Conservation (phyloP, 2,888 invertebrate species). For the Aproaerema taeniolella region DNA sequence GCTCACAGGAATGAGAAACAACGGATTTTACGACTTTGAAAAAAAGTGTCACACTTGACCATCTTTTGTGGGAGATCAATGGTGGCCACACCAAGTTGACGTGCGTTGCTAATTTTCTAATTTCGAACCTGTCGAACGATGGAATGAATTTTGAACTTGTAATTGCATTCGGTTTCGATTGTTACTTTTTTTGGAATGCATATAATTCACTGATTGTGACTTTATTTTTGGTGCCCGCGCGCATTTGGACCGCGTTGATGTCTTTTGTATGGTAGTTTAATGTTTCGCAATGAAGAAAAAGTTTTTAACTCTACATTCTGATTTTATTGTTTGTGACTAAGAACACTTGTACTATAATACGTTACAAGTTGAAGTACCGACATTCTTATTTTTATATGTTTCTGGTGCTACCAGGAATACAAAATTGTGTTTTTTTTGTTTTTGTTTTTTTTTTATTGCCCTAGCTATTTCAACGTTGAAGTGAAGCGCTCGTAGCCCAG, state of each 20-base stretch:
- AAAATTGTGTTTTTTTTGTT: no score
- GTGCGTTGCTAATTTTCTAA: slow-evolving; percentile 68
- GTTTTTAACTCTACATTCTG: no score
- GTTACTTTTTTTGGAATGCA: not conserved
- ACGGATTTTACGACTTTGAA: slow-evolving; percentile 32
- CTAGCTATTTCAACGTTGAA: no score
- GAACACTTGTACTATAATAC: no score
- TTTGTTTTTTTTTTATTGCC: no score
- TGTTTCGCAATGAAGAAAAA: no score
- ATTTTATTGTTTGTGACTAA: no score
- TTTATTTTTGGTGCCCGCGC: slow-evolving; percentile 4
- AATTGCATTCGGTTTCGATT: slow-evolving; percentile 12
- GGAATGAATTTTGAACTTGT: slow-evolving; percentile 16
- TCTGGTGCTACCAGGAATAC: no score
- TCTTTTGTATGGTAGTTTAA: slow-evolving; percentile 11
- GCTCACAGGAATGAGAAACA: slow-evolving; percentile 45
- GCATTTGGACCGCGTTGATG: slow-evolving; percentile 12
- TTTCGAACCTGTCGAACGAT: slow-evolving; percentile 29
- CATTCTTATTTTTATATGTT: no score
- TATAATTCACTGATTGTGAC: slow-evolving; percentile 7
- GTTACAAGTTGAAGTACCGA: no score
- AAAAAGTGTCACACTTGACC: slow-evolving; percentile 24
- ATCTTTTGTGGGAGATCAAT: slow-evolving; percentile 48
- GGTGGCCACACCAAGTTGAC: slow-evolving; percentile 64
- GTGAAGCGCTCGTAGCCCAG: no score